These are phyloP conservation scores for Trichogramma pretiosum DNA, from an alignment of 1,140 invertebrate species.

Conservation along the genomic window DNA sequence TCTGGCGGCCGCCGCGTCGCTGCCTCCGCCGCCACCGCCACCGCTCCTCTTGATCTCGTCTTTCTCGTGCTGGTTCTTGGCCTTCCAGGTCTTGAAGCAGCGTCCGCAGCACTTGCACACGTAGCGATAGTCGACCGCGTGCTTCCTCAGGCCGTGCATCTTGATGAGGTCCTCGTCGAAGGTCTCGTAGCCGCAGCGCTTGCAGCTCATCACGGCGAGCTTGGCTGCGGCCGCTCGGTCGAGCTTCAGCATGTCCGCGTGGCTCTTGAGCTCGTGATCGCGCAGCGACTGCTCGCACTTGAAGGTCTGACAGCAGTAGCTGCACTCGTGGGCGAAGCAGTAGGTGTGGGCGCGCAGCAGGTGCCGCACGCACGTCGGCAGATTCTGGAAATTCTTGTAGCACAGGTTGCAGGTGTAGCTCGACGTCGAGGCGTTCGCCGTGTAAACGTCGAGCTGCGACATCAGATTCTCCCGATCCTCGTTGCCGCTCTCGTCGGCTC, in stretches of 20 bases:
- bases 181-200: constrained; percentile 32
- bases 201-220: too few relatives aligned
- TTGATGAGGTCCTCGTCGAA: constrained; percentile 30
- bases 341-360: constrained; percentile 2
- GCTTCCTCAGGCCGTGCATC: constrained; percentile 33
- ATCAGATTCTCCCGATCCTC: constrained; percentile 4
- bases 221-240: too few relatives aligned
- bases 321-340: constrained; percentile 26
- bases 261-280: too few relatives aligned
- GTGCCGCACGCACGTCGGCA: not conserved
- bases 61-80: constrained; percentile 31
- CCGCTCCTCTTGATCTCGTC: constrained; percentile 31
- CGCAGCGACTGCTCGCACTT: constrained; percentile 23
- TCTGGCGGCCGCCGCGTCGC: too few relatives aligned
- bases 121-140: constrained; percentile 28
- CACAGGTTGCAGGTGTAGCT: constrained; percentile 4
- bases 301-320: constrained; percentile 29
- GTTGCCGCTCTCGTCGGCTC: not conserved
- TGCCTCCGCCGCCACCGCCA: constrained; percentile 38
- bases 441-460: not conserved
- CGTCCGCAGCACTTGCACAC: constrained; percentile 39
- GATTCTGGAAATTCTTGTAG: not conserved
- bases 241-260: constrained; percentile 16
- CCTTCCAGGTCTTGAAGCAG: constrained; percentile 24
- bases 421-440: not conserved